Base-by-base conservation (phyloP, 2,113 vertebrate genomes). In the Engystomops pustulosus region DNA sequence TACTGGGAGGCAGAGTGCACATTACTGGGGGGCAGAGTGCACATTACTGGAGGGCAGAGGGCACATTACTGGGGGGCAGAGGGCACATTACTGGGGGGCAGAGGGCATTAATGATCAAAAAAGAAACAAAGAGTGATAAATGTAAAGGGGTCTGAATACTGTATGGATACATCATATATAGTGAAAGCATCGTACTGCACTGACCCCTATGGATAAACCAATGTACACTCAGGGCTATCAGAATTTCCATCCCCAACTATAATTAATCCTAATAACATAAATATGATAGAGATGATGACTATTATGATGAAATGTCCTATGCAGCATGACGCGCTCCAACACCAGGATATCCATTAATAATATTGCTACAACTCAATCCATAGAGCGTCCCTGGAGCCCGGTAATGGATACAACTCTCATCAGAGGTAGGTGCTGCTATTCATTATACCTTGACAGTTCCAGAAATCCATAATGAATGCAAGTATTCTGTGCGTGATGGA, bases 371-470 rank as follows among this genome's bases (percentile, higher is more conserved):
- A 23, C 36, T 41, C n/a, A 14, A 45, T 41, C 14, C 23, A 25
- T 41, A 47, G 25, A 3, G 41, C 1, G 5, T 47, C 69, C 23
- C 8, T 17, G 41, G 38, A 30, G 69, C 23, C 41, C 41, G 44
- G 69, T 72, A 72, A 72, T 45, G 69, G 23, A 45, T 72, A 25
- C 20, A 8, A 72, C 69, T 45, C 69, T 44, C 36, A 45, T 47
- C 36, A 18, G 41, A 27, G 11, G 41, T 72, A 72, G 69, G 69
- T 44, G n/a, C 69, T 72, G 69, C 41, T 25, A 72, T 72, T 72
- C 38, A 72, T 72, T 72, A 72, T 72, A 47, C 38, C 20, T 7
- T 72, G 69, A 72, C 38, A 45, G 69, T 72, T 72, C 69, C 69
- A 72, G 14, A 72, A 72, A 72, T 27, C 38, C n/a, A 47, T 41